Base-by-base conservation (phyloP, 2,113 vertebrate species). In the Macrotis lagotis region DNA sequence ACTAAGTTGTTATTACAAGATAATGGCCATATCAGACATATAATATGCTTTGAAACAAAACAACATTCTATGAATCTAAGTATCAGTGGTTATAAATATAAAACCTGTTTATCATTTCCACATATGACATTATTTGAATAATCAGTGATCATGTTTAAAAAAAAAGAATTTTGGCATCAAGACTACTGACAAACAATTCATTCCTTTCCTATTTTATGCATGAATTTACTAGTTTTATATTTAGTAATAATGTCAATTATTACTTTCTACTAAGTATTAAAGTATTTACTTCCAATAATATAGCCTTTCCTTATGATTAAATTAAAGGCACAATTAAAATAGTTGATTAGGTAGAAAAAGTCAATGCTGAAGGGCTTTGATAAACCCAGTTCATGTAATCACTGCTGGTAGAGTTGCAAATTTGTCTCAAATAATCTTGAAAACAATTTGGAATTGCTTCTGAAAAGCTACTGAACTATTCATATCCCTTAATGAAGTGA, bases 41-140 rank as follows among this genome's bases (percentile, higher is more conserved):
- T 66, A 14, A 5, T 14, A 66, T 28, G 12, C 52, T 95, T 92
- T 92, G 49, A 90, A 93, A 92, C 49, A 74, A 48, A 91, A 88
- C 10, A 59, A 16, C 12, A 37, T 66, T 66, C 59, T n/a, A 66
- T 90, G 47, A 90, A 95, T 91, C n/a, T 95, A 92, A 37, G 31
- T 48, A 91, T 37, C 93, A n/a, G 59, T 95, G 90, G 88, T 93
- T 91, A 51, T 7, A 93, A 93, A 90, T 89, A 59, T 89, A 90
- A 92, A 66, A 91, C 66, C 88, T 90, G 31, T 14, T 66, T 91
- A 22, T 48, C 50, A 96, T 93, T 95, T 66, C 49, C 31, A 59
- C 91, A 83, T 94, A 91, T 55, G 8, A 26, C 89, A 92, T 95
- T 88, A 52, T 59, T 92, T 96, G 90, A 90, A 91, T 51, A 37